Base-by-base conservation (phyloP, 2,797 vertebrate genomes). In the Poeciliopsis turneri region DNA sequence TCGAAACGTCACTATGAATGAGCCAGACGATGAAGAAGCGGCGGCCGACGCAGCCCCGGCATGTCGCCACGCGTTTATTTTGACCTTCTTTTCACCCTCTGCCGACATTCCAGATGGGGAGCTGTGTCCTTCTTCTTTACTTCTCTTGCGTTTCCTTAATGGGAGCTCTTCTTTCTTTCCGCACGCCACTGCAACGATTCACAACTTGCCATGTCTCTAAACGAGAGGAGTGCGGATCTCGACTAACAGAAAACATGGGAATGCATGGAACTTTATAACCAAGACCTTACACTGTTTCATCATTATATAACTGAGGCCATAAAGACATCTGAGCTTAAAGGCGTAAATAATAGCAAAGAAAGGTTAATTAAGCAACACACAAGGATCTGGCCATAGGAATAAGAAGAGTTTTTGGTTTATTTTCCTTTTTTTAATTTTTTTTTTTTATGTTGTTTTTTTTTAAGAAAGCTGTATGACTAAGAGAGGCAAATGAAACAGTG, bases 261-360 rank as follows among this genome's bases (percentile, higher is more conserved):
- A 93, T 94, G 95, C 93, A 94, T 95, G 94, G 94, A 94, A 95
- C 92, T 95, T 95, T 94, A 95, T 95, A 95, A 95, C 93, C 94
- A 97, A 97, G 98, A 99, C 97, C 97, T 97, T 96, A 97, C 97
- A 98, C 98, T 99, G 97, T 98, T 75, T 98, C 96, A 96, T 95
- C 90, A 81, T 93, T 91, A 94, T 88, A 93, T 93, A 95, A 94
- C 93, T 87, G 96, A 97, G 96, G 97, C 97, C 96, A 97, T 97
- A 96, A 83, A 96, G 95, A 97, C 95, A 95, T 93, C 95, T 90
- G 89, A 71, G 75, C 71, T 72, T 92, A 92, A 86, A 71, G 2
- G 82, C 75, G 73, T 77, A 80, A 85, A 77, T 77, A 70, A 73
- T 76, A 75, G 88, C 45, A 75, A 83, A 80, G 75, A 85, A 81